Percentiles rank a stretch among this genome's conserved stretches.
phyloP scores from a whole-genome alignment of 2,797 vertebrate genomes.

The Chelon auratus region DNA sequence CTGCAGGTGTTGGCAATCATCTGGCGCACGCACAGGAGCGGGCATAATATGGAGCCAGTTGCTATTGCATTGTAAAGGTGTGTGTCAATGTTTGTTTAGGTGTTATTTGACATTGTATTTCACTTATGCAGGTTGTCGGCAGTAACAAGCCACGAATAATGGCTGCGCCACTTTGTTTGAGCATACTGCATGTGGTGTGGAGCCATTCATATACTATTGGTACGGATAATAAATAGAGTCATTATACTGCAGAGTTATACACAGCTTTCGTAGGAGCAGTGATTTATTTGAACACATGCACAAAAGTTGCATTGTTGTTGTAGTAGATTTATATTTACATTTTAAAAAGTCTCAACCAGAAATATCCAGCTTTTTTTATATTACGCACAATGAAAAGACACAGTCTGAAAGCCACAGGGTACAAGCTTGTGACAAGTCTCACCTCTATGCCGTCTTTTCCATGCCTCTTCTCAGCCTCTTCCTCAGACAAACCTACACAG shows the following conservation, averaged over 20 bases:
- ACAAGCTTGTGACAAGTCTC: background rate
- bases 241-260: background rate
- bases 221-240: background rate
- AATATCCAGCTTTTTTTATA: no score
- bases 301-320: background rate
- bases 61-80: slow-evolving; percentile 12
- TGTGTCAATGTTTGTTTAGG: slow-evolving; percentile 51
- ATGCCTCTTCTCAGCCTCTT: slow-evolving; percentile 83
- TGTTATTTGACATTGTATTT: slow-evolving; percentile 29
- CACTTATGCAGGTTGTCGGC: slow-evolving; percentile 12
- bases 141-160: background rate
- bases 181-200: background rate
- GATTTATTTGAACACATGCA: background rate
- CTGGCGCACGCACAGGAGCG: slow-evolving; percentile 48
- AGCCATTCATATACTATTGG: slow-evolving; percentile 5
- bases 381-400: no score
- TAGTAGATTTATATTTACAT: no score
- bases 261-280: background rate
- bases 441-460: slow-evolving; percentile 92
- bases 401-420: no score
- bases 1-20: slow-evolving; percentile 79
- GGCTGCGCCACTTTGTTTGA: slow-evolving; percentile 4
- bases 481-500: slow-evolving; percentile 95
- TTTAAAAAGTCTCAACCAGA: no score
- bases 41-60: slow-evolving; percentile 23